These are phyloP conservation scores for Oasisia sp. DNA, from an alignment of 2,888 invertebrate species.

Conservation along the genomic window DNA sequence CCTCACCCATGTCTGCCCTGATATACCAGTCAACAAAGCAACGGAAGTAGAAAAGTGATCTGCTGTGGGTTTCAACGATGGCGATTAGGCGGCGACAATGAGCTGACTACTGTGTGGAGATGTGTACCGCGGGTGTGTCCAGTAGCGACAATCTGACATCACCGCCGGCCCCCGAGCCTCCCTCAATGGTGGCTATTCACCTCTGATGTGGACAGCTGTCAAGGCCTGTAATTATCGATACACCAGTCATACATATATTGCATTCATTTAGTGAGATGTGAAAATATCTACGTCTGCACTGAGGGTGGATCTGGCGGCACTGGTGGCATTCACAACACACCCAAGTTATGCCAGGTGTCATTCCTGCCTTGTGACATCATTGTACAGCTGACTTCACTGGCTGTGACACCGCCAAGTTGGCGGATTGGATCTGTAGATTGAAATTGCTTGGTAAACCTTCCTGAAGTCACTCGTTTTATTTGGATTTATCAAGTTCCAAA, in stretches of 20 bases:
- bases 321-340: not conserved
- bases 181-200: not conserved
- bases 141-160: not conserved
- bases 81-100: not conserved
- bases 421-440: too few species aligned
- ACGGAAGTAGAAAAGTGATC: not conserved
- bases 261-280: not conserved
- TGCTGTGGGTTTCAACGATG: not conserved
- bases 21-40: slow-evolving; percentile 5
- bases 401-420: not conserved
- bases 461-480: too few species aligned
- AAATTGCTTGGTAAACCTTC: too few species aligned
- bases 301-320: not conserved
- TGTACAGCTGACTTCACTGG: not conserved
- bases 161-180: not conserved
- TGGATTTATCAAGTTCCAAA: too few species aligned
- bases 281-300: not conserved
- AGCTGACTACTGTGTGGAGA: not conserved
- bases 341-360: not conserved
- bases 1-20: not conserved
- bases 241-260: not conserved
- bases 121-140: not conserved
- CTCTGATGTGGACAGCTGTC: not conserved
- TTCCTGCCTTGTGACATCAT: not conserved
- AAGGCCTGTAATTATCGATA: not conserved